Conservation (phyloP, 2,888 invertebrate species). For the Celastrina argiolus region DNA sequence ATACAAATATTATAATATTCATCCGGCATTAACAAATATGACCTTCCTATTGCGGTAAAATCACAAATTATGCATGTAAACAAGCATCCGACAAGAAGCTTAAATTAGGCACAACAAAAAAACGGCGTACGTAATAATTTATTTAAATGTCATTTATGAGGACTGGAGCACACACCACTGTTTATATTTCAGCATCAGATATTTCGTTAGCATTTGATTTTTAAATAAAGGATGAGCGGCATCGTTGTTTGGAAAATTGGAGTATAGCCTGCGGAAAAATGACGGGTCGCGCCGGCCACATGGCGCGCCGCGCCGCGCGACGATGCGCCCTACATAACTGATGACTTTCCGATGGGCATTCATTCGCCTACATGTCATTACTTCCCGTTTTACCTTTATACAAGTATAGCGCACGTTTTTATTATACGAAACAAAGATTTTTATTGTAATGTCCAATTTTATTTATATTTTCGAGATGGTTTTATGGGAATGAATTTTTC, state of each 20-base stretch:
- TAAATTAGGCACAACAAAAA: neutral
- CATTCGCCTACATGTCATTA: slow-evolving; percentile 54
- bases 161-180: neutral
- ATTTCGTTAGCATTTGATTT: slow-evolving; percentile 45
- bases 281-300: slow-evolving; percentile 63
- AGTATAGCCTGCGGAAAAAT: slow-evolving; percentile 69
- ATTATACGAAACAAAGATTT: slow-evolving; percentile 20
- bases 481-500: neutral
- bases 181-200: slow-evolving; percentile 24
- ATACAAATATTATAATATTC: neutral
- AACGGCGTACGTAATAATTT: slow-evolving; percentile 3
- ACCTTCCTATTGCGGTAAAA: neutral
- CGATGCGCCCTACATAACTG: slow-evolving; percentile 73
- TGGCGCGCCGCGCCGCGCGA: slow-evolving; percentile 74
- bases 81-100: slow-evolving; percentile 7
- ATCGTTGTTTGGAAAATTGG: slow-evolving; percentile 64
- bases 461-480: slow-evolving; percentile 13
- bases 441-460: slow-evolving; percentile 21
- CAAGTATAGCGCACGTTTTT: slow-evolving; percentile 30
- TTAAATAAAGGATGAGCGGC: slow-evolving; percentile 54
- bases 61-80: slow-evolving; percentile 4
- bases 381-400: slow-evolving; percentile 30
- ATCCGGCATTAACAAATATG: neutral
- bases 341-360: slow-evolving; percentile 76
- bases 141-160: slow-evolving; percentile 21